phyloP scores from a whole-genome alignment of 2,113 vertebrate genomes.

The Gymnogyps californianus region DNA sequence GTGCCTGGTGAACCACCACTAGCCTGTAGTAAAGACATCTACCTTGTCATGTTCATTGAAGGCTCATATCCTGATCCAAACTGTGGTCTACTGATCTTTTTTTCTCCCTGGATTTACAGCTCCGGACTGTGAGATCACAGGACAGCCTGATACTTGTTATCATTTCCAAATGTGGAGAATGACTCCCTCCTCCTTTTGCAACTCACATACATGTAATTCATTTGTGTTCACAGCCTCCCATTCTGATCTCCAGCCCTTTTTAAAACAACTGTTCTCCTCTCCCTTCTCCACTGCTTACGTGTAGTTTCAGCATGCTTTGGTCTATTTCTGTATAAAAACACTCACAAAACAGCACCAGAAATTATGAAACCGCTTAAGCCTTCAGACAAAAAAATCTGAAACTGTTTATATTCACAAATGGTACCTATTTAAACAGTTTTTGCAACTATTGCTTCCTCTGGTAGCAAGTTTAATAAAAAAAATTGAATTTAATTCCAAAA shows the following conservation, averaged over 20 bases:
- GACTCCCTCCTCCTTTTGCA: not conserved
- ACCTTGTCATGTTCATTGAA: not conserved
- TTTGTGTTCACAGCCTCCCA: not conserved
- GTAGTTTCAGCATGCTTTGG: constrained; percentile 9
- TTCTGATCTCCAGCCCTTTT: not conserved
- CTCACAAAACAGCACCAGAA: not conserved
- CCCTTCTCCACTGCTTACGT: not conserved
- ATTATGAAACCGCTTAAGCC: constrained; percentile 26
- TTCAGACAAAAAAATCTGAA: constrained; percentile 25
- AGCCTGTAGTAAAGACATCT: not conserved
- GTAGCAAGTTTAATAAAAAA: constrained; percentile 45
- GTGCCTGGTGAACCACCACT: not conserved
- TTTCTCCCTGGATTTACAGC: not conserved
- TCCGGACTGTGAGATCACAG: not conserved
- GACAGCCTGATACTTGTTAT: not conserved
- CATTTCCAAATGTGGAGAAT: not conserved
- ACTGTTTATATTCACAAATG: constrained; percentile 52
- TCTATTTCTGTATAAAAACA: constrained; percentile 14
- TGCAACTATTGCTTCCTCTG: constrained; percentile 53
- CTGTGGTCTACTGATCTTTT: not conserved
- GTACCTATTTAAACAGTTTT: constrained; percentile 45
- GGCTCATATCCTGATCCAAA: not conserved
- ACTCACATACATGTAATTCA: not conserved
- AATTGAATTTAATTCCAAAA: constrained; percentile 40
- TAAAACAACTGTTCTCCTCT: not conserved